A percentile compares a stretch with the other conserved stretches of the same genome.
Conservation (phyloP, 2,888 invertebrate genomes). For the Noctua pronuba region DNA sequence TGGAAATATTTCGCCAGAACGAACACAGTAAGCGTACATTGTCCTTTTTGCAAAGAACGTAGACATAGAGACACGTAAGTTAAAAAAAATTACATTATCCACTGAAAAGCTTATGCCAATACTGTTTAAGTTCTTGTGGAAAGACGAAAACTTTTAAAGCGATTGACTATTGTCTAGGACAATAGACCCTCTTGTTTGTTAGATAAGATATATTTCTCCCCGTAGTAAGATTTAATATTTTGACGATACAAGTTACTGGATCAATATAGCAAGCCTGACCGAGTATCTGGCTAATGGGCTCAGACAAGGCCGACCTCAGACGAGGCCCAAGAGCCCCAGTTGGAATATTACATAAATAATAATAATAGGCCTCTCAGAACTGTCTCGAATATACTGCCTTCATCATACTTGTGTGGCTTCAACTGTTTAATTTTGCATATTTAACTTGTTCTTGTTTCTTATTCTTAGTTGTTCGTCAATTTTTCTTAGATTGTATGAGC, state of each 20-base stretch:
- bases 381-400: neutral
- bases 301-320: constrained; percentile 20
- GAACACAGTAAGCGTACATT: neutral
- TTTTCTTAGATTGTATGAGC: neutral
- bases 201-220: neutral
- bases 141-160: neutral
- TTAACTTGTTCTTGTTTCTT: neutral
- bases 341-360: constrained; percentile 52
- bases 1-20: neutral
- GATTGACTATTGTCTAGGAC: neutral
- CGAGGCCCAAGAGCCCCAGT: constrained; percentile 12
- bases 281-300: constrained; percentile 20
- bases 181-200: neutral
- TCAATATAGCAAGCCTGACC: constrained; percentile 13
- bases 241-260: constrained; percentile 7
- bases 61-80: neutral
- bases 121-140: neutral
- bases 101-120: neutral
- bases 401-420: neutral
- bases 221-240: neutral
- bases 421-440: constrained; percentile 1
- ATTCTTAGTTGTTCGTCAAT: neutral
- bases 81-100: neutral
- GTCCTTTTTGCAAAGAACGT: neutral
- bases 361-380: neutral